Base-by-base conservation (phyloP, 2,888 invertebrate genomes). In the Sesia apiformis region DNA sequence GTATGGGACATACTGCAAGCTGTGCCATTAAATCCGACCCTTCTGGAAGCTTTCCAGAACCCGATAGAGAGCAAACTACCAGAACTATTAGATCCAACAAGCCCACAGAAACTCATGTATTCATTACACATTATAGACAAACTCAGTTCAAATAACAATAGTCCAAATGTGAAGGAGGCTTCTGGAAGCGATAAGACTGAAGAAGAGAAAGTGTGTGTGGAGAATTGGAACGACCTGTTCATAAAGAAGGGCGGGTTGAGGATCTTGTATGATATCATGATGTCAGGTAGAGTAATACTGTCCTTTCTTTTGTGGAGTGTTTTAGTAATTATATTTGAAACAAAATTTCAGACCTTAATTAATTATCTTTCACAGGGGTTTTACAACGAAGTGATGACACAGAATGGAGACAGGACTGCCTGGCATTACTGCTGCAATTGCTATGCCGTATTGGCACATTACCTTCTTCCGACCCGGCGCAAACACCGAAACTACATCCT, bases 1-100 rank as follows among this genome's bases (percentile, higher is more conserved):
- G 97, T 98, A 0, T 98, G 98, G 98, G 98, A 98, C 71, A 96
- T 98, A 53, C 89, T 98, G 39, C 97, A 97, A 74, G 92, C 98
- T 59, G 90, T 98, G 53, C 98, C 98, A 1, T 96, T 98, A 1
- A 97, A 95, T 84, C 96, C 97, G 0, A 94, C 94, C 3, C 91
- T 97, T 49, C 82, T 97, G 49, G 93, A 95, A 70, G 95, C 95
- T 3, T 97, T 98, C 74, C 95, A 95, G 74, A 94, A 94, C 66
- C 90, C 96, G 3, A 90, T 83, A 5, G 93, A 93, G 66, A 91
- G 90, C 68, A 92, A 93, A 53, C 81, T 97, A 52, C 91, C 93
- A 38, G 94, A 95, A 63, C 82, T 98, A 1, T 90, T 98, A 6
- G 96, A 97, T 84, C 96, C 97, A 0, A 93, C 93, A 40, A 96